Evolutionary conservation across 2,888 invertebrate species (phyloP).

Genomic region (Aspidiotus destructor): DNA sequence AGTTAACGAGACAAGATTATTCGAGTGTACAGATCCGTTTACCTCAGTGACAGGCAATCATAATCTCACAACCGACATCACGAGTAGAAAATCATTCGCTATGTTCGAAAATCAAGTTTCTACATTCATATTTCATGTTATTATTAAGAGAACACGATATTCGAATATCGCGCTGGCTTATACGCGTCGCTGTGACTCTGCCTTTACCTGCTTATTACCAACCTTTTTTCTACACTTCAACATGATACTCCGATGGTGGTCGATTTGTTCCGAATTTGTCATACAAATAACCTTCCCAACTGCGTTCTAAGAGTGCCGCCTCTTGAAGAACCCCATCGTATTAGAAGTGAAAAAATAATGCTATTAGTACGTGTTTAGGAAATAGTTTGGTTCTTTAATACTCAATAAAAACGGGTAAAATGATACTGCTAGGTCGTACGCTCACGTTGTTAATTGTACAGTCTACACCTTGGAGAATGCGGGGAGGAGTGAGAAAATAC

Average conservation of each 20-base stretch:
- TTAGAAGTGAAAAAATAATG: neutral
- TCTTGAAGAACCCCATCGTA: constrained; percentile 1
- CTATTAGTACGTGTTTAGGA: neutral
- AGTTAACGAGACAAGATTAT: too few relatives aligned
- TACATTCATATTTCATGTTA: too few relatives aligned
- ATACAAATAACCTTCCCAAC: constrained; percentile 7
- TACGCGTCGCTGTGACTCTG: neutral
- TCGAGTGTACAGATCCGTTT: too few relatives aligned
- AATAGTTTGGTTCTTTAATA: constrained; percentile 4
- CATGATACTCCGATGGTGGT: constrained; percentile 22
- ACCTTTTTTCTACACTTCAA: constrained; percentile 10
- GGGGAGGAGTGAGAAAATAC: too few relatives aligned
- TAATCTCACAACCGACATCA: too few relatives aligned
- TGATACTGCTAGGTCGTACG: neutral
- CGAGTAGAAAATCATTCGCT: too few relatives aligned
- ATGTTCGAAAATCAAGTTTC: too few relatives aligned
- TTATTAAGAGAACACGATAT: too few relatives aligned
- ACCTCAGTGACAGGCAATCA: too few relatives aligned
- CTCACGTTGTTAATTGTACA: neutral
- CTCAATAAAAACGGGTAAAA: constrained; percentile 2
- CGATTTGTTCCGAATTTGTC: constrained; percentile 31
- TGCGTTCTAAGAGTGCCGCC: constrained; percentile 2
- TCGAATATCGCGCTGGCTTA: too few relatives aligned
- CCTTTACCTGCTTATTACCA: constrained; percentile 4
- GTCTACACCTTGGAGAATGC: constrained; percentile 1